phyloP scores from a whole-genome alignment of 1,140 invertebrate species.

The Drosophila azteca region DNA sequence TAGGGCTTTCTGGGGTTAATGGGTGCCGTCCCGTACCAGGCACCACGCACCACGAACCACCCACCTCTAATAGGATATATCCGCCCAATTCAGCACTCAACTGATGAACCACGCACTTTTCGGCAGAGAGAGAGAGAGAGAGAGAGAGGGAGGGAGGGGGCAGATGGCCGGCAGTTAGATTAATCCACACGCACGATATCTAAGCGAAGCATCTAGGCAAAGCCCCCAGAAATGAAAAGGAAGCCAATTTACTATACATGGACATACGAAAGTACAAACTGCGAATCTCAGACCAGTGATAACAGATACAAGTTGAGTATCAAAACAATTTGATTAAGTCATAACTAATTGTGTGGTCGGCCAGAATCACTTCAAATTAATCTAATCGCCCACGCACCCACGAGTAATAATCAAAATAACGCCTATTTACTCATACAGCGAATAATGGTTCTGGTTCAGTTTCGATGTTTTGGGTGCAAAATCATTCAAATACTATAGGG shows the following conservation, averaged over 20 bases:
- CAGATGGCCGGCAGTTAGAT: constrained; percentile 29
- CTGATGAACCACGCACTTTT: constrained; percentile 51
- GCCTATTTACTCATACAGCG: no score
- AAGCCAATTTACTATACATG: constrained; percentile 19
- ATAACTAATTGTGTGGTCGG: constrained; percentile 12
- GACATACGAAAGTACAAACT: constrained; percentile 25
- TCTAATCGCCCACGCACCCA: constrained; percentile 56
- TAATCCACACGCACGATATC: constrained; percentile 53
- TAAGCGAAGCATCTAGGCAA: constrained; percentile 2
- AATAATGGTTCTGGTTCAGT: no score
- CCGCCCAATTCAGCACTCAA: constrained; percentile 53
- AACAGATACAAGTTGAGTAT: constrained; percentile 41
- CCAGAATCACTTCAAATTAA: constrained; percentile 40
- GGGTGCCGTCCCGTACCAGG: constrained; percentile 29
- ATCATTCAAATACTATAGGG: no score
- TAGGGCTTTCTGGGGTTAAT: constrained; percentile 57
- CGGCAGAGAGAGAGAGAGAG: background rate
- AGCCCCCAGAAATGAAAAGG: constrained; percentile 29
- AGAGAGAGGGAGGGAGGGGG: no score
- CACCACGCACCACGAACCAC: constrained; percentile 34
- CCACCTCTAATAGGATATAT: constrained; percentile 61
- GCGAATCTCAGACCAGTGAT: constrained; percentile 25
- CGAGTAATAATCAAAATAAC: no score
- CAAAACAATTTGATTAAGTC: constrained; percentile 69
- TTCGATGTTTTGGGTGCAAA: no score